Conservation (phyloP, 2,113 vertebrate species). For the Probosciger aterrimus region DNA sequence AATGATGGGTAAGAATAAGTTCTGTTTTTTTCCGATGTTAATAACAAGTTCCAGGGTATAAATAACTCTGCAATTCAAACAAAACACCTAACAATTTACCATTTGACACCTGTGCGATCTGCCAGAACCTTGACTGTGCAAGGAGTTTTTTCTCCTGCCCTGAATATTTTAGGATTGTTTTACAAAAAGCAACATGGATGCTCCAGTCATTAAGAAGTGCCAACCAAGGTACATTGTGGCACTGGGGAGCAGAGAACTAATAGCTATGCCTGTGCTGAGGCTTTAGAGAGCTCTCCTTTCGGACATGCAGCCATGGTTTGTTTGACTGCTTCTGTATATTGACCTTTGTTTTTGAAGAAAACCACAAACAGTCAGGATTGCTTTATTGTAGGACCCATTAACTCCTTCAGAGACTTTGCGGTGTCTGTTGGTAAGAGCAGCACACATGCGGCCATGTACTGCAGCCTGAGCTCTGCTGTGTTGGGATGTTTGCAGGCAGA, state of each 20-base stretch:
- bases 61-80: constrained; percentile 58
- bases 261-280: not conserved
- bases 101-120: constrained; percentile 31
- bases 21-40: constrained; percentile 25
- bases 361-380: not conserved
- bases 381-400: not conserved
- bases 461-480: not conserved
- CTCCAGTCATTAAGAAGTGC: constrained; percentile 24
- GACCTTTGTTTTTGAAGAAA: not conserved
- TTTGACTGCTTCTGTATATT: not conserved
- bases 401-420: not conserved
- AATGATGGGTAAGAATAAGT: constrained; percentile 18
- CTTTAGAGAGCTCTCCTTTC: not conserved
- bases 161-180: constrained; percentile 50
- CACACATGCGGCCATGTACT: accelerated
- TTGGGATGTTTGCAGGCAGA: not conserved
- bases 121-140: not conserved
- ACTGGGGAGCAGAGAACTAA: constrained; percentile 12
- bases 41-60: constrained; percentile 47
- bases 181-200: not conserved
- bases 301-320: not conserved
- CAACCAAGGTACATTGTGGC: not conserved
- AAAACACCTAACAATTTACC: constrained; percentile 29
- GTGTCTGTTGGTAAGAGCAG: not conserved
- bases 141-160: not conserved